Evolutionary conservation across 2,888 invertebrate species (phyloP).

Genomic region (Polydrusus cervinus): DNA sequence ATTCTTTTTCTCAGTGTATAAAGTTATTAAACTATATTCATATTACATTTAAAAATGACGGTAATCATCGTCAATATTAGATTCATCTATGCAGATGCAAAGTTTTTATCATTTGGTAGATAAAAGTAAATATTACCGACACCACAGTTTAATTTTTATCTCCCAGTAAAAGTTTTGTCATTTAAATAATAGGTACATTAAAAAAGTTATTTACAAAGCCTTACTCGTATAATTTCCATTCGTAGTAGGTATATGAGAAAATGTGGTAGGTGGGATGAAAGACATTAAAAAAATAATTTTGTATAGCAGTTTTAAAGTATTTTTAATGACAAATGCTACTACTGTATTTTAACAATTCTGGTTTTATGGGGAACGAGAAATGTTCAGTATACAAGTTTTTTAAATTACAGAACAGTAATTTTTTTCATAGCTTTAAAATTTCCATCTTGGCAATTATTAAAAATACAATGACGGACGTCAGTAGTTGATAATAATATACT

Average conservation of each 20-base stretch:
- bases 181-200: constrained; percentile 23
- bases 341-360: constrained; percentile 5
- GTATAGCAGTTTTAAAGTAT: background rate
- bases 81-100: too few relatives aligned
- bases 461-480: too few relatives aligned
- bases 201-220: constrained; percentile 17
- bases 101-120: too few relatives aligned
- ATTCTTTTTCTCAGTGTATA: too few relatives aligned
- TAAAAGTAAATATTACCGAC: background rate
- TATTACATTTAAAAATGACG: too few relatives aligned
- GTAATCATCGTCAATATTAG: too few relatives aligned
- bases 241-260: constrained; percentile 2
- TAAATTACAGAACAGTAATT: background rate
- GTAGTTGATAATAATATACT: too few relatives aligned
- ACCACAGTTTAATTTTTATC: background rate
- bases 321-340: constrained; percentile 13
- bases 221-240: constrained; percentile 16
- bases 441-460: background rate
- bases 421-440: background rate
- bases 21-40: too few relatives aligned
- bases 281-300: constrained; percentile 5
- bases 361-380: constrained; percentile 6
- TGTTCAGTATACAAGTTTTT: background rate
- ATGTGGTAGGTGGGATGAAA: constrained; percentile 19
- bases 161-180: constrained; percentile 11